Evolutionary conservation across 2,888 invertebrate genomes (phyloP).

Genomic region (Ornithoptera priamus): DNA sequence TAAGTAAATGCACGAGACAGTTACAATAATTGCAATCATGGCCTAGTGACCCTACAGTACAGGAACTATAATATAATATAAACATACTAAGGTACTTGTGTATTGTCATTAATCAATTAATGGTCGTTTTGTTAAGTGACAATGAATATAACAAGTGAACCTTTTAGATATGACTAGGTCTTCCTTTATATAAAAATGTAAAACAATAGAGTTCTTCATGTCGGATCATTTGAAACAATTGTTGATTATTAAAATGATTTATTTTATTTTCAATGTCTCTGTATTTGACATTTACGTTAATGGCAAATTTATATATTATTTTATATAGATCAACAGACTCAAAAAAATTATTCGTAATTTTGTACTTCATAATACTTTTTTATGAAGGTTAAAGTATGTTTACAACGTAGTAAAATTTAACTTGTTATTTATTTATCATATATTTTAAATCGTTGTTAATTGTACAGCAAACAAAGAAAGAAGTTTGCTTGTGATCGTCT

Average conservation of each 20-base stretch:
- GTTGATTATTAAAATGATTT: neutral
- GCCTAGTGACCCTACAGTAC: slow-evolving; percentile 11
- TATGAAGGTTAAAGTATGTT: no score
- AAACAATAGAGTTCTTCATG: neutral
- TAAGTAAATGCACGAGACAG: slow-evolving; percentile 9
- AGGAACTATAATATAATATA: neutral
- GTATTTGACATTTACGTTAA: neutral
- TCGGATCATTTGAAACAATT: neutral
- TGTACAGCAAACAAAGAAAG: no score
- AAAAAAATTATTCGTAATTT: no score
- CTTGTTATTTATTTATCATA: no score
- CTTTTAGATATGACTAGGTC: neutral
- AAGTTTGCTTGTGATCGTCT: no score
- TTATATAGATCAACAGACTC: no score
- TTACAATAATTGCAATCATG: slow-evolving; percentile 2
- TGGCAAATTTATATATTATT: no score
- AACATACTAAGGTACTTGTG: neutral
- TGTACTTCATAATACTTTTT: no score
- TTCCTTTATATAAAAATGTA: slow-evolving; percentile 2
- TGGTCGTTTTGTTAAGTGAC: slow-evolving; percentile 4
- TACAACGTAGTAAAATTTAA: no score
- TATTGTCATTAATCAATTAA: neutral
- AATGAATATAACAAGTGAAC: neutral
- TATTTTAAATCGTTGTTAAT: no score
- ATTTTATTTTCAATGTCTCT: no score